Evolutionary conservation across 2,888 invertebrate species (phyloP).

Genomic region (Acleris cristana): DNA sequence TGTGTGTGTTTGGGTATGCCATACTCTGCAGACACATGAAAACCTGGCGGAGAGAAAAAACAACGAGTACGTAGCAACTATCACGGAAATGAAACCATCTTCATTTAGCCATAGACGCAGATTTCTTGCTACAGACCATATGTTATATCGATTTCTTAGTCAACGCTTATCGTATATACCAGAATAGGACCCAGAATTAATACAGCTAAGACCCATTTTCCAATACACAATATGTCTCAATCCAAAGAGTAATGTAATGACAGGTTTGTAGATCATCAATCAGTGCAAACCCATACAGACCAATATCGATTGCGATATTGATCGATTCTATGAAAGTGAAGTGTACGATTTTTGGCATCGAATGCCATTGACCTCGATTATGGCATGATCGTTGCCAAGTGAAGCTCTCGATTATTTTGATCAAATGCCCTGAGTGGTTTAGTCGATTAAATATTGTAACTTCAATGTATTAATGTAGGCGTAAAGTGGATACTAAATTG

Average conservation of each 20-base stretch:
- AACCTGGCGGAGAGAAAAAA: neutral
- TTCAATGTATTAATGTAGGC: constrained; percentile 2
- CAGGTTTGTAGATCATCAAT: constrained; percentile 16
- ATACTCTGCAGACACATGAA: neutral
- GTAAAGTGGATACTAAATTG: constrained; percentile 7
- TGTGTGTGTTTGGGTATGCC: too few species aligned
- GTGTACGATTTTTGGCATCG: constrained; percentile 27
- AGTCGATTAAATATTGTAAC: constrained; percentile 18
- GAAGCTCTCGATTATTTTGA: constrained; percentile 20
- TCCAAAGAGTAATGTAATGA: constrained; percentile 13
- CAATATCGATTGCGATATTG: constrained; percentile 23
- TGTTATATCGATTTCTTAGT: too few species aligned
- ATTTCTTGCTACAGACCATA: too few species aligned
- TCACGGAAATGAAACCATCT: neutral
- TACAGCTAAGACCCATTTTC: neutral
- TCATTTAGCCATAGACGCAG: neutral
- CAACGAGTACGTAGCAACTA: neutral
- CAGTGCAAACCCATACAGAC: constrained; percentile 15
- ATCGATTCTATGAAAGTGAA: constrained; percentile 24
- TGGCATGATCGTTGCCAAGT: constrained; percentile 18
- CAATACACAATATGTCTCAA: neutral
- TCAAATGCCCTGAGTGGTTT: constrained; percentile 20
- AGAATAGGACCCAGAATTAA: neutral
- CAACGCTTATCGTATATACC: neutral
- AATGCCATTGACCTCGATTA: constrained; percentile 28